Evolutionary conservation across 1,140 invertebrate species (phyloP).

Genomic region (Oedothorax gibbosus): DNA sequence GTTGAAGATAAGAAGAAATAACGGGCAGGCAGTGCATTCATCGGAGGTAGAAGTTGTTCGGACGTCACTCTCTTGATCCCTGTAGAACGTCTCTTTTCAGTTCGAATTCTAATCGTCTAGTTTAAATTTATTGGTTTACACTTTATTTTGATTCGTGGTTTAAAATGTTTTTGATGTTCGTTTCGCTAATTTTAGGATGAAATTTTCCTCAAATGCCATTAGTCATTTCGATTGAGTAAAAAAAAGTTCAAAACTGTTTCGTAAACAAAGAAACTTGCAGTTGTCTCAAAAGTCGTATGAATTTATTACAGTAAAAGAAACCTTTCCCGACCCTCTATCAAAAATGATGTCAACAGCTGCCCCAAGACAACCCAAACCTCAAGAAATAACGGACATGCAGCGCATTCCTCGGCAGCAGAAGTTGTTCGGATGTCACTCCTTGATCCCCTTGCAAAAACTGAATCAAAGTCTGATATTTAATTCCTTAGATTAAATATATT

Average conservation of each 20-base stretch:
- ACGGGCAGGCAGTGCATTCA: neutral
- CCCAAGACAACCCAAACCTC: neutral
- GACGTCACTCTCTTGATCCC: neutral
- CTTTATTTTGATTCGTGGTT: no score
- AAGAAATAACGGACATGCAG: neutral
- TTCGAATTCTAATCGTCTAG: conserved; percentile 9
- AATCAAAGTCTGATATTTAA: neutral
- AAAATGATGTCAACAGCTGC: conserved; percentile 33
- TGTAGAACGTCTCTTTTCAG: neutral
- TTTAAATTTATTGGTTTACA: neutral
- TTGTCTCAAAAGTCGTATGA: no score
- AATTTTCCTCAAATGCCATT: no score
- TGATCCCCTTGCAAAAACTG: neutral
- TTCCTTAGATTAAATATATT: neutral
- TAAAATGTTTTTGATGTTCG: no score
- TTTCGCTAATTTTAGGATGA: no score
- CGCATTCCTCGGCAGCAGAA: neutral
- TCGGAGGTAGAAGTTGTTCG: conserved; percentile 13
- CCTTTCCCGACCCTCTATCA: no score
- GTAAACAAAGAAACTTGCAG: no score
- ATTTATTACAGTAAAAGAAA: no score
- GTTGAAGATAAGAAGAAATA: no score
- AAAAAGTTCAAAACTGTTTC: no score
- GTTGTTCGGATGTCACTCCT: conserved; percentile 32
- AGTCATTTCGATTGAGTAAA: no score